Base-by-base conservation (phyloP, 1,140 invertebrate genomes). In the Wiebesia pumilae region DNA sequence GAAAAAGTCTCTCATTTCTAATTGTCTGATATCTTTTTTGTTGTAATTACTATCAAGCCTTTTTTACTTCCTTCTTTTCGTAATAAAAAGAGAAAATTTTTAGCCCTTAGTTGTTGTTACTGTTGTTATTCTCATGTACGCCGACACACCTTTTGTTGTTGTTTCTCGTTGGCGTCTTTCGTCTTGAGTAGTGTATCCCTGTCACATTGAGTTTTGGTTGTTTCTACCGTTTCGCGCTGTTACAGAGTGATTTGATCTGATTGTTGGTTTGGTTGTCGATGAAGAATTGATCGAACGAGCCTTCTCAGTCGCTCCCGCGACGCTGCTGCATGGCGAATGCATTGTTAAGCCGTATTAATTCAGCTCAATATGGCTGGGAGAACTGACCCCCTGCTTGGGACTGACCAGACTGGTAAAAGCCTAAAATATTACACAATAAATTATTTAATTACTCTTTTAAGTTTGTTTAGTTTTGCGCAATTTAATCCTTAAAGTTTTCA, bases 381-480 rank as follows among this genome's bases (percentile, higher is more conserved):
- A 94, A 95, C 88, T 95, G 95, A 90, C 94, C 95, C 78, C 93
- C 93, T 35, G 91, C 89, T 89, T 95, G 95, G 89, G 95, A 95
- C 86, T 95, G 95, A 89, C 95, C 93, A 19, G 96, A 95, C 88
- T 95, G 94, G 93, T 96, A 96, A 90, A 95, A 96, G 82, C 95
- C 87, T 87, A 54, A 58, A 80, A 73, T 14, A 54, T 10, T 54
- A 16, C 51, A 54, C 9, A 9, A 54, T 54, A 2, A 54, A 54
- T 54, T 14, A 54, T 54, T 54, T 14, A 16, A 16, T 54, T 54
- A 16, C 51, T 7, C 51, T 2, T 54, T 16, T 7, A 47, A 47
- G 14, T 6, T 47, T 47, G 43, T n/a, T n/a, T n/a, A n/a, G n/a
- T n/a, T n/a, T n/a, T n/a, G n/a, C n/a, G n/a, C n/a, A n/a, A n/a